Percentiles rank a stretch among this genome's conserved stretches.
These are phyloP conservation scores for Crossaster papposus DNA, from an alignment of 53 echinoderm and acorn worm species.

Conservation along the genomic window DNA sequence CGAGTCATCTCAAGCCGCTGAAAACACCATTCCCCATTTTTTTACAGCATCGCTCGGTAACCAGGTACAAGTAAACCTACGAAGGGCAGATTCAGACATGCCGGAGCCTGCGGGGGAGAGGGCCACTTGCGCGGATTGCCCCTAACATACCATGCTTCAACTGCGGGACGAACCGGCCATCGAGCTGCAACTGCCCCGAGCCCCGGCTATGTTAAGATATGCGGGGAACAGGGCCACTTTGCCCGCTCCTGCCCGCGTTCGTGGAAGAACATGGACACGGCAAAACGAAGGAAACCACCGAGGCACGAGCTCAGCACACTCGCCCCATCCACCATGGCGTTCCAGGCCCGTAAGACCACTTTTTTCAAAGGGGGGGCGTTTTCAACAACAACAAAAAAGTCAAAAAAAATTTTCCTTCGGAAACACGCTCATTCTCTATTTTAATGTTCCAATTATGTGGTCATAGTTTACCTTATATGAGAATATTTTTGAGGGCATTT, in stretches of 20 bases:
- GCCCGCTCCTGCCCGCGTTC: background rate
- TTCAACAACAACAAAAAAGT: too few species aligned
- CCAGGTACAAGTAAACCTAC: background rate
- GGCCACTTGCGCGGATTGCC: slow-evolving; percentile 8
- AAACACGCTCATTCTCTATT: too few species aligned
- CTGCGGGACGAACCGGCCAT: background rate
- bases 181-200: background rate
- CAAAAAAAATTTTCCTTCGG: too few species aligned
- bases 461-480: too few species aligned
- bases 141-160: background rate
- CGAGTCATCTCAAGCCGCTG: background rate
- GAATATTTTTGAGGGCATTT: too few species aligned
- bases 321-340: background rate
- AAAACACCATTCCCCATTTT: too few species aligned
- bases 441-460: too few species aligned
- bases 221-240: background rate
- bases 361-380: too few species aligned
- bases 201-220: background rate
- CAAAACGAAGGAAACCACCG: background rate
- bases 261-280: background rate
- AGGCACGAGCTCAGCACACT: background rate
- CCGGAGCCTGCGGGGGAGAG: background rate
- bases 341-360: too few species aligned
- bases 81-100: background rate
- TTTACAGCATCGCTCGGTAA: background rate